Conservation (phyloP, 2,113 vertebrate species). For the Hydrochoerus hydrochaeris region DNA sequence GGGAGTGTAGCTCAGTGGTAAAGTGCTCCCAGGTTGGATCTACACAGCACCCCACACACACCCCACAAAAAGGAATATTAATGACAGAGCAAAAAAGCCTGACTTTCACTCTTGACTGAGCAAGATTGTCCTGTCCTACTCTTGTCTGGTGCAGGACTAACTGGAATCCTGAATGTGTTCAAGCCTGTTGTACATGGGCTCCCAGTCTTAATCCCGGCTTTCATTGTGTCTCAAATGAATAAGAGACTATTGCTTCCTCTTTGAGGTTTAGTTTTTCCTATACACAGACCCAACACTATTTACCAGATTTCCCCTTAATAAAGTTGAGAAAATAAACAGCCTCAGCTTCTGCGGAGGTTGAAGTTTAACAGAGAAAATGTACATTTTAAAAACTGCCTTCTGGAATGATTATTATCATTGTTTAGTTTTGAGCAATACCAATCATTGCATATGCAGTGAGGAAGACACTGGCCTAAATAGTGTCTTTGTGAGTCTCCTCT, state of each 20-base stretch:
- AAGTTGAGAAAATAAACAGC: constrained; percentile 4
- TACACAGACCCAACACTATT: neutral
- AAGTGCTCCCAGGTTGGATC: neutral
- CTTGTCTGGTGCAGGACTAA: neutral
- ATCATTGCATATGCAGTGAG: neutral
- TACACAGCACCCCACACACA: neutral
- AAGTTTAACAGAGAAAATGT: neutral
- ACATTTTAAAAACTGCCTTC: neutral
- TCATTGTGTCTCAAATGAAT: constrained; percentile 16
- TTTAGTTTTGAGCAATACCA: constrained; percentile 1
- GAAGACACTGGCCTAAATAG: neutral
- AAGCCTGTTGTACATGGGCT: neutral
- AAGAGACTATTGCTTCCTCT: neutral
- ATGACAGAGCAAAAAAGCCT: neutral
- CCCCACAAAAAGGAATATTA: neutral
- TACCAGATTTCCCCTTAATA: neutral
- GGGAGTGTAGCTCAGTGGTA: neutral
- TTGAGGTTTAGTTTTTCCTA: neutral
- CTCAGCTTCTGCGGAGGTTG: neutral
- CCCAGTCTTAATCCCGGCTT: neutral
- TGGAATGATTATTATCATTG: neutral
- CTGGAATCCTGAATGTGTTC: neutral
- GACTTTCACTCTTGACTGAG: neutral
- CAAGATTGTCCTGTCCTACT: neutral
- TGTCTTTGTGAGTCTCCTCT: neutral